Evolutionary conservation across 2,113 vertebrate genomes (phyloP).

Genomic region (Ceyx melanurus): DNA sequence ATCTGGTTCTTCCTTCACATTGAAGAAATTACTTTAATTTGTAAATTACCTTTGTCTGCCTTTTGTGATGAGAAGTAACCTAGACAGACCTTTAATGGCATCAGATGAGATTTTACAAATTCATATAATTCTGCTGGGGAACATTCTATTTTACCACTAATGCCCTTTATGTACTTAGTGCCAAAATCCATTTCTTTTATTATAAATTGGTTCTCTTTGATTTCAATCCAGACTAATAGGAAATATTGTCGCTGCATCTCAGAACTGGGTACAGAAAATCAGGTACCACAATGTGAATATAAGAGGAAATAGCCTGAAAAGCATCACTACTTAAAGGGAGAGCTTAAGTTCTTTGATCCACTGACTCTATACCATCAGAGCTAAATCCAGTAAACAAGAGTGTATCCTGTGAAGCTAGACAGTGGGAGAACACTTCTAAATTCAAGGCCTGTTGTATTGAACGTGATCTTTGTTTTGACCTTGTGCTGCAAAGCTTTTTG

Average conservation of each 20-base stretch:
- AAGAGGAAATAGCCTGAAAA: background rate
- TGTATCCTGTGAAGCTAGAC: background rate
- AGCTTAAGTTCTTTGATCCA: background rate
- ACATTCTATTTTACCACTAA: background rate
- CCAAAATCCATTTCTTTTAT: background rate
- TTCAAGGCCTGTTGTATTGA: background rate
- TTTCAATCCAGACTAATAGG: background rate
- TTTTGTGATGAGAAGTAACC: background rate
- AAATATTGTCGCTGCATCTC: background rate
- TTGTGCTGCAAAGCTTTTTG: constrained; percentile 4
- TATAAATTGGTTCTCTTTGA: background rate
- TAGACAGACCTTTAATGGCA: background rate
- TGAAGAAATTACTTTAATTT: background rate
- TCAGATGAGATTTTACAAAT: background rate
- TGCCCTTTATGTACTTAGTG: background rate
- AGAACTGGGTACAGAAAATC: background rate
- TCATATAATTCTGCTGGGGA: background rate
- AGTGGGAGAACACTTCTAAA: background rate
- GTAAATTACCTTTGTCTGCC: background rate
- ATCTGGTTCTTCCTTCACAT: background rate
- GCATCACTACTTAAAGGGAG: background rate
- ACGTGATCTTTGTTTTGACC: background rate
- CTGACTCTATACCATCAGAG: background rate
- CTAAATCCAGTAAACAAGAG: background rate
- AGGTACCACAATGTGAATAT: background rate